Evolutionary conservation across 2,113 vertebrate species (phyloP).

Genomic region (Salvelinus sp.): DNA sequence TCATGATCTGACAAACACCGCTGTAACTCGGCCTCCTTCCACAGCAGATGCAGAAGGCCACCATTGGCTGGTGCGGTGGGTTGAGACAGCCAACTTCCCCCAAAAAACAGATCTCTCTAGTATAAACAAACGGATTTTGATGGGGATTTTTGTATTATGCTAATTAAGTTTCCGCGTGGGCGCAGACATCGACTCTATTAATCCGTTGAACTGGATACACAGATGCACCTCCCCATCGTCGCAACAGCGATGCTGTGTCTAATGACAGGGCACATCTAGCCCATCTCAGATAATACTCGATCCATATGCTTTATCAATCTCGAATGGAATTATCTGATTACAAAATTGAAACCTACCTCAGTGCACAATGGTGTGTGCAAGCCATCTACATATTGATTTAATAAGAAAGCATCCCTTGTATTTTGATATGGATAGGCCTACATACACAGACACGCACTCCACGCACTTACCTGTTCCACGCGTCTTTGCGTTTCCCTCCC

Average conservation of each 20-base stretch:
- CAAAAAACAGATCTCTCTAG: too few species aligned
- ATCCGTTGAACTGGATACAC: not conserved
- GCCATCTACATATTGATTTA: not conserved
- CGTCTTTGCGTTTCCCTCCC: conserved; percentile 33
- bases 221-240: conserved; percentile 20
- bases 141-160: too few species aligned
- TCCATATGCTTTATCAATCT: conserved; percentile 9
- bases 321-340: conserved; percentile 31
- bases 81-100: too few species aligned
- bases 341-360: conserved; percentile 16
- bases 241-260: conserved; percentile 22
- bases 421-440: not conserved
- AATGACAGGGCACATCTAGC: conserved; percentile 33
- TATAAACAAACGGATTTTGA: too few species aligned
- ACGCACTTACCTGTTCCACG: conserved; percentile 66
- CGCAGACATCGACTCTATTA: too few species aligned
- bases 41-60: too few species aligned
- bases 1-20: too few species aligned
- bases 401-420: conserved; percentile 4
- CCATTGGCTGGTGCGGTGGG: too few species aligned
- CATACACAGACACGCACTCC: conserved; percentile 3
- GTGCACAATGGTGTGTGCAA: conserved; percentile 5
- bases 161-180: too few species aligned
- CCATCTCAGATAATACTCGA: conserved; percentile 18
- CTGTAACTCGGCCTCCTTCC: too few species aligned